Evolutionary conservation across 2,113 vertebrate species (phyloP).

Genomic region (Lophura nycthemera): DNA sequence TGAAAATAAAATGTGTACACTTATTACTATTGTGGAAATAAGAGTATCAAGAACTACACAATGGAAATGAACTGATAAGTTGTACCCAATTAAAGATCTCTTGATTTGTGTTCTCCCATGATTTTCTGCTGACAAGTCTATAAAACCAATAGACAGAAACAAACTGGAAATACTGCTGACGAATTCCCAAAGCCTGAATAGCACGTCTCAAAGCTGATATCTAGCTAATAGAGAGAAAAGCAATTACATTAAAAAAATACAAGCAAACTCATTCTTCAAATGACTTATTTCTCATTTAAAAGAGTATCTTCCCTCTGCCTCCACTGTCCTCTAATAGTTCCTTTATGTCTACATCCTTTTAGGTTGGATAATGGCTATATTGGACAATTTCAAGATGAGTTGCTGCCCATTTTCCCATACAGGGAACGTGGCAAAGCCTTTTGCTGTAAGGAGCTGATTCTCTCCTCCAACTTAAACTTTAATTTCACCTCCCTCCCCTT

Average conservation of each 20-base stretch:
- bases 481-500: neutral
- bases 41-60: neutral
- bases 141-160: neutral
- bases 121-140: conserved; percentile 34
- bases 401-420: neutral
- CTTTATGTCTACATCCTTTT: neutral
- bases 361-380: neutral
- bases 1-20: conserved; percentile 3
- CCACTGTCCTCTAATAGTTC: neutral
- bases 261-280: neutral
- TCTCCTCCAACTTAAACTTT: neutral
- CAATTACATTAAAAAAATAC: neutral
- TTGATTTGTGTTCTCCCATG: neutral
- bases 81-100: conserved; percentile 14
- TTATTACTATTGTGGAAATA: neutral
- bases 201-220: neutral
- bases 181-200: neutral
- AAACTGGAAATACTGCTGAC: neutral
- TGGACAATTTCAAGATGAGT: neutral
- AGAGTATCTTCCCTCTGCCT: neutral
- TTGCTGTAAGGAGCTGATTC: neutral
- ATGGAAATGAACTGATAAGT: conserved; percentile 13
- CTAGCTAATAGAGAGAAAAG: neutral
- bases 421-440: neutral
- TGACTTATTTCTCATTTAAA: conserved; percentile 27